A percentile compares a stretch with the other conserved stretches of the same genome.
Evolutionary conservation across 2,797 vertebrate species (phyloP).

Genomic region (Cyclura pinguis): DNA sequence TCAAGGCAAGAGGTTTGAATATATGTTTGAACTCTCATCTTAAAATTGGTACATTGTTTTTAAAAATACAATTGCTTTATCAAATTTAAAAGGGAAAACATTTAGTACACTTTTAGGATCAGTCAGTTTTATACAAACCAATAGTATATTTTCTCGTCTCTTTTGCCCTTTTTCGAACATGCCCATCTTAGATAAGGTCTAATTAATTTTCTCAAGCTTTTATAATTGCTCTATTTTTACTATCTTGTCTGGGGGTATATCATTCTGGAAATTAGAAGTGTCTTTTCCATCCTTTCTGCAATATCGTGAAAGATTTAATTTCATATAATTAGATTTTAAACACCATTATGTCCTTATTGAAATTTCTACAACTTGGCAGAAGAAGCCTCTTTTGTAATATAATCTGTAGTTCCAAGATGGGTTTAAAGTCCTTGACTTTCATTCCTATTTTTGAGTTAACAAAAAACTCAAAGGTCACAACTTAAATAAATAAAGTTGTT

Average conservation of each 20-base stretch:
- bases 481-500: no score
- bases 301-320: constrained; percentile 22
- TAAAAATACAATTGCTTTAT: neutral
- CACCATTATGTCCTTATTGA: constrained; percentile 39
- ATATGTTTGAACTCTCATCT: neutral
- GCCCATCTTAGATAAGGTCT: neutral
- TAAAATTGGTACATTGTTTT: neutral
- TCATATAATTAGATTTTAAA: constrained; percentile 30
- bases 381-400: constrained; percentile 18
- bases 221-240: constrained; percentile 38
- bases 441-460: constrained; percentile 22
- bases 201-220: constrained; percentile 27
- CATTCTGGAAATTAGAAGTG: constrained; percentile 46
- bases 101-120: neutral
- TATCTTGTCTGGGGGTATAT: neutral
- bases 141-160: constrained; percentile 30
- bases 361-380: neutral
- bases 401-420: constrained; percentile 15
- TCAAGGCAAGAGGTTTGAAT: neutral
- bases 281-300: constrained; percentile 30
- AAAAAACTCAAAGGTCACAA: neutral
- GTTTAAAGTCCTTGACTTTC: constrained; percentile 10
- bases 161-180: constrained; percentile 42
- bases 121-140: constrained; percentile 34
- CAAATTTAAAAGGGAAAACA: neutral